phyloP scores from a whole-genome alignment of 1,140 invertebrate species.

The Solenopsis fugax region DNA sequence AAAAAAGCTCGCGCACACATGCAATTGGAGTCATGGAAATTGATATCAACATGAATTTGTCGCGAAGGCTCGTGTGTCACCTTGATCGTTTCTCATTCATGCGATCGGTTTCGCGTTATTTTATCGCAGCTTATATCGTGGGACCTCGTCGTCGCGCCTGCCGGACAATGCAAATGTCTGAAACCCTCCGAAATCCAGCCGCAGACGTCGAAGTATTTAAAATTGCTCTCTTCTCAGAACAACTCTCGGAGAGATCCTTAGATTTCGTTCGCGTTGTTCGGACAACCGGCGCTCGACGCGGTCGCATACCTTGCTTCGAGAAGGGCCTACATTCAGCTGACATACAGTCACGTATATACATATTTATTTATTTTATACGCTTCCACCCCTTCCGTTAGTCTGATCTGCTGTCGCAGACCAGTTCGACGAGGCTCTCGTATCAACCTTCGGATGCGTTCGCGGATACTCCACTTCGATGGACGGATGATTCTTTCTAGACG shows the following conservation, averaged over 20 bases:
- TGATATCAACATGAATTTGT: neutral
- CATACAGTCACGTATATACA: slow-evolving; percentile 51
- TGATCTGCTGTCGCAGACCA: neutral
- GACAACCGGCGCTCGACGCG: neutral
- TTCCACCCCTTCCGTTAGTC: slow-evolving; percentile 35
- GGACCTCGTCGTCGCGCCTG: slow-evolving; percentile 44
- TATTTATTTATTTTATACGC: slow-evolving; percentile 56
- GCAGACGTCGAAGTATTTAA: neutral
- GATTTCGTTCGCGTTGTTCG: slow-evolving; percentile 3
- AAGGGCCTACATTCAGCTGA: slow-evolving; percentile 69
- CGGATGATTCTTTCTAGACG: neutral
- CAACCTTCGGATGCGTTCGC: slow-evolving; percentile 54
- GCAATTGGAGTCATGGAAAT: neutral
- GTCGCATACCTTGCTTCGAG: slow-evolving; percentile 67
- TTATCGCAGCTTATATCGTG: slow-evolving; percentile 31
- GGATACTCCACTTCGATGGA: neutral
- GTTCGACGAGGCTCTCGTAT: slow-evolving; percentile 21
- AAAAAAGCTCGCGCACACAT: neutral
- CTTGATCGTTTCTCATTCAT: neutral
- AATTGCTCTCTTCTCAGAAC: neutral
- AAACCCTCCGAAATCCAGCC: neutral
- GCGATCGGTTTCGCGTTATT: slow-evolving; percentile 29
- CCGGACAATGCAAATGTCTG: neutral
- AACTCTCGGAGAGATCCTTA: neutral
- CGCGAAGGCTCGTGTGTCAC: neutral